A percentile compares a stretch with the other conserved stretches of the same genome.
phyloP scores from a whole-genome alignment of 2,113 vertebrate species.

The Pantherophis guttatus region DNA sequence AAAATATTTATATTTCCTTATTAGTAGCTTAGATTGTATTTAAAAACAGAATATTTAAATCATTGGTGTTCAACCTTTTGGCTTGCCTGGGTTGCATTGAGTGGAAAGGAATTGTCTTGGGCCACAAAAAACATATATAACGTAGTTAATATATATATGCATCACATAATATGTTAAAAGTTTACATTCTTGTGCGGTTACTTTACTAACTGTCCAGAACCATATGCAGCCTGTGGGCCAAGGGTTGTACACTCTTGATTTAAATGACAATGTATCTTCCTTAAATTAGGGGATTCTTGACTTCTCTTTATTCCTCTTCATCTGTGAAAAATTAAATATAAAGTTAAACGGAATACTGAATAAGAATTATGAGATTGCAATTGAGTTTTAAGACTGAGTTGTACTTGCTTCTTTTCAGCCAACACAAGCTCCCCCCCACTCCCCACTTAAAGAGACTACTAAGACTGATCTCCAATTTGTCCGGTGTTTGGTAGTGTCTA shows the following conservation, averaged over 20 bases:
- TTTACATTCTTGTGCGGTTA: neutral
- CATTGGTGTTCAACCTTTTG: neutral
- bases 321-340: neutral
- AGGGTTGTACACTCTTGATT: neutral
- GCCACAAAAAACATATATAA: neutral
- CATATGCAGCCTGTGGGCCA: neutral
- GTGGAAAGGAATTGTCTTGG: neutral
- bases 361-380: neutral
- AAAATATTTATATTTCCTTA: neutral
- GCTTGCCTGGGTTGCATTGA: neutral
- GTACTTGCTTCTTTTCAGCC: neutral
- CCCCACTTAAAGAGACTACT: too few species aligned
- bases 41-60: neutral
- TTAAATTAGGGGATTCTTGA: neutral
- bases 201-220: neutral
- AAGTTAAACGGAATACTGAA: neutral
- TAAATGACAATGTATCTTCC: neutral
- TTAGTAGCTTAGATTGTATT: neutral
- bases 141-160: neutral
- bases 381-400: neutral
- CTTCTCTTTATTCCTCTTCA: neutral
- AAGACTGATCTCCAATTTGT: neutral
- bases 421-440: neutral
- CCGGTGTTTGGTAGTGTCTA: neutral
- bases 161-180: neutral